Conservation (phyloP, 2,113 vertebrate genomes). For the Sula dactylatra region DNA sequence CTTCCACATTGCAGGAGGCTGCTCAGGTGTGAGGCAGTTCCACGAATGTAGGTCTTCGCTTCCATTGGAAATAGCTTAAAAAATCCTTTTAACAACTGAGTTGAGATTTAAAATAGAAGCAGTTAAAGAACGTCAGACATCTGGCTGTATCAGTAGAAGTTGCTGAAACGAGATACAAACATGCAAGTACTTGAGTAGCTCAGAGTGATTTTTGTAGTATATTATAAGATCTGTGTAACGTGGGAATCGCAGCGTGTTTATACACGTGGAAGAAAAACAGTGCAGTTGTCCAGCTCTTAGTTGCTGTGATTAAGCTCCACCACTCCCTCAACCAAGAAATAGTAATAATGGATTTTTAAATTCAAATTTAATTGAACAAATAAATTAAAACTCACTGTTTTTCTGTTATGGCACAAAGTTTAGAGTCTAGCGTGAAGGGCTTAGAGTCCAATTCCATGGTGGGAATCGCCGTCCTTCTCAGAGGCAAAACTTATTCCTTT, state of each 20-base stretch:
- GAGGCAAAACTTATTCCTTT: neutral
- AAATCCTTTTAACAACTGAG: neutral
- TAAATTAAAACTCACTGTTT: neutral
- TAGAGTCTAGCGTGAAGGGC: neutral
- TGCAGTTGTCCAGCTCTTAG: neutral
- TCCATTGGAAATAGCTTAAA: neutral
- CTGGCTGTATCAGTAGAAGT: neutral
- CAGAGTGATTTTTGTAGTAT: neutral
- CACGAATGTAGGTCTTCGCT: neutral
- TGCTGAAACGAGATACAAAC: neutral
- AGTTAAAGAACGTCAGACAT: neutral
- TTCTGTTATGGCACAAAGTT: neutral
- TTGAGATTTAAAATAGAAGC: neutral
- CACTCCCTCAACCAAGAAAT: neutral
- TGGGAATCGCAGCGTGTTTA: neutral
- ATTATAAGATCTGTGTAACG: neutral
- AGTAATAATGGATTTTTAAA: neutral
- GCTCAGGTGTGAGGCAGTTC: neutral
- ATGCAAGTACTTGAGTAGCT: neutral
- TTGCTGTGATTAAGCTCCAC: neutral
- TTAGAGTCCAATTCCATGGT: neutral
- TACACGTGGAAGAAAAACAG: fast-evolving
- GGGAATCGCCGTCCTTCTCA: neutral
- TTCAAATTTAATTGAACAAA: neutral
- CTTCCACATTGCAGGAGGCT: neutral